Evolutionary conservation across 2,113 vertebrate genomes (phyloP).

Genomic region (Gasterosteus nipponicus): DNA sequence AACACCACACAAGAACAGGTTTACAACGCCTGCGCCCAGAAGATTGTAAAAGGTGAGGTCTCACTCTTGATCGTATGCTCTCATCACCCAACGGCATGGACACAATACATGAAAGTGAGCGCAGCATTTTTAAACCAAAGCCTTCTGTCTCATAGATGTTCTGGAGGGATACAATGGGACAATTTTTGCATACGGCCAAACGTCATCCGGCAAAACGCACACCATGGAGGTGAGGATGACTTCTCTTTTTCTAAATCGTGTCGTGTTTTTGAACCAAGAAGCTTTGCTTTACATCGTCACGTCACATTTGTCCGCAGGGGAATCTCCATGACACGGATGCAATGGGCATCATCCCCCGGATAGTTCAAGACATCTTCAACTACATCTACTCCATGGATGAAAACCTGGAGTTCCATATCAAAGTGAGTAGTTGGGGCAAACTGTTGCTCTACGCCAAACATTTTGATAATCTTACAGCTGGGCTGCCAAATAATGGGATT

Average conservation of each 20-base stretch:
- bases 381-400: conserved; percentile 97
- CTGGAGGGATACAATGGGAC: conserved; percentile 98
- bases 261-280: neutral
- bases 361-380: conserved; percentile 94
- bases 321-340: conserved; percentile 91
- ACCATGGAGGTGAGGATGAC: conserved; percentile 92
- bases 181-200: conserved; percentile 98
- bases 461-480: neutral
- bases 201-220: conserved; percentile 97
- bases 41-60: conserved; percentile 96
- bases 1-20: conserved; percentile 96
- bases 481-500: neutral
- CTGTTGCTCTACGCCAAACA: neutral
- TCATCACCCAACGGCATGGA: too few relatives aligned
- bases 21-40: conserved; percentile 96
- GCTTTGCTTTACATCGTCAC: neutral
- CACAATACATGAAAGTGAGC: neutral
- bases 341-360: conserved; percentile 97
- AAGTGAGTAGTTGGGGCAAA: conserved; percentile 73
- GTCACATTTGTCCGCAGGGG: conserved; percentile 77
- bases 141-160: conserved; percentile 84
- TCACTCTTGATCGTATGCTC: neutral
- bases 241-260: neutral
- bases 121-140: neutral
- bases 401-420: conserved; percentile 95